Conservation (phyloP, 2,797 vertebrate genomes). For the Paedocypris micromegethes region DNA sequence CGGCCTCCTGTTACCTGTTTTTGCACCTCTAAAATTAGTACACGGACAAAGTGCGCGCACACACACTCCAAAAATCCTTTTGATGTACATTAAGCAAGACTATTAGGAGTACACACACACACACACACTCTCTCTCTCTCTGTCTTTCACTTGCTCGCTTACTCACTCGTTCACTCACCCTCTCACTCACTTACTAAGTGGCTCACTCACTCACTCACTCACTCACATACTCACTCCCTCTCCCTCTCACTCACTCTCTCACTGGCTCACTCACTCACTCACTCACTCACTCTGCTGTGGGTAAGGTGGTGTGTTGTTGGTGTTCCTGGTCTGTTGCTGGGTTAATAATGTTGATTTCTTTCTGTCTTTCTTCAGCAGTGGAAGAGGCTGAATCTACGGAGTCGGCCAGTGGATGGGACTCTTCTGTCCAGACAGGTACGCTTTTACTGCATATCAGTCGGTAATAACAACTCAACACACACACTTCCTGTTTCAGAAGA, state of each 20-base stretch:
- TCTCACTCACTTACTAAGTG: conserved; percentile 35
- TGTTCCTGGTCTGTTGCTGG: no score
- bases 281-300: no score
- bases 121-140: no score
- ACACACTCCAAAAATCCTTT: conserved; percentile 28
- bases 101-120: conserved; percentile 15
- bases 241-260: no score
- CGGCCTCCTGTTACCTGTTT: conserved; percentile 51
- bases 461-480: conserved; percentile 82
- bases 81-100: conserved; percentile 30
- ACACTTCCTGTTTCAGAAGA: conserved; percentile 37
- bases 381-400: conserved; percentile 91
- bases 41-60: conserved; percentile 41
- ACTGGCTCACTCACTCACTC: no score
- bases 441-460: conserved; percentile 56
- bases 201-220: not conserved
- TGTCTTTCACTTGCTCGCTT: not conserved
- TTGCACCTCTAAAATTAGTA: conserved; percentile 52
- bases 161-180: not conserved
- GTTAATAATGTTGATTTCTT: conserved; percentile 40
- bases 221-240: not conserved
- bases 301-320: no score
- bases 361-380: conserved; percentile 65
- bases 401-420: conserved; percentile 87
- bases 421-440: conserved; percentile 87